Base-by-base conservation (phyloP, 2,797 vertebrate species). In the Triplophysa yarkandensis region DNA sequence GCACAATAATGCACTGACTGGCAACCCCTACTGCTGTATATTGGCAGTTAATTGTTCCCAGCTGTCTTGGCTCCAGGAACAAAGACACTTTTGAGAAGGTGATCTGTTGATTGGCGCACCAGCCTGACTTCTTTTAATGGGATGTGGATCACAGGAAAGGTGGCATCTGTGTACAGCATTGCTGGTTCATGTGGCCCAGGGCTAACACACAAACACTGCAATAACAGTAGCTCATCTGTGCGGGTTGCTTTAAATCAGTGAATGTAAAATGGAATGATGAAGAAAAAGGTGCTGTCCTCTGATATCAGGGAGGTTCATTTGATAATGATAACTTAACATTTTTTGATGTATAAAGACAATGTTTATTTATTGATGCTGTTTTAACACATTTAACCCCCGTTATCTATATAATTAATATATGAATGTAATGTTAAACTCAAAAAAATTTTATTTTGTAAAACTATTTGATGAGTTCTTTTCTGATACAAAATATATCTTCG, bases 41-140 rank as follows among this genome's bases (percentile, higher is more conserved):
- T 87, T 88, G 86, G 82, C 85, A 83, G 86, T 87, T 92, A 92
- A 92, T 91, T 90, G 88, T 83, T 89, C 81, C 89, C 91, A 92
- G 91, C 91, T 93, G 92, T 86, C 25, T 55, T 63, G 68, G 81
- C 78, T 83, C 66, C 27, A 66, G 77, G 83, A 91, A 92, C 91
- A 93, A 92, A 92, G 87, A 77, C 79, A 86, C 83, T 83, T 85
- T 92, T 92, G 88, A 91, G 91, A 92, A 91, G 86, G 85, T 90
- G 90, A 92, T 89, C 85, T 87, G 88, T 87, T 89, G 87, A 90
- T 89, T 88, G 85, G 86, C 83, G 84, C 83, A 86, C 75, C 83
- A 85, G 83, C 84, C 87, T 88, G 78, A 76, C 82, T 87, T 86
- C 77, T 84, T 88, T 86, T 88, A 89, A 88, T 83, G 84, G 86